Conservation (phyloP, 2,113 vertebrate genomes). For the Poeciliopsis retropinna region DNA sequence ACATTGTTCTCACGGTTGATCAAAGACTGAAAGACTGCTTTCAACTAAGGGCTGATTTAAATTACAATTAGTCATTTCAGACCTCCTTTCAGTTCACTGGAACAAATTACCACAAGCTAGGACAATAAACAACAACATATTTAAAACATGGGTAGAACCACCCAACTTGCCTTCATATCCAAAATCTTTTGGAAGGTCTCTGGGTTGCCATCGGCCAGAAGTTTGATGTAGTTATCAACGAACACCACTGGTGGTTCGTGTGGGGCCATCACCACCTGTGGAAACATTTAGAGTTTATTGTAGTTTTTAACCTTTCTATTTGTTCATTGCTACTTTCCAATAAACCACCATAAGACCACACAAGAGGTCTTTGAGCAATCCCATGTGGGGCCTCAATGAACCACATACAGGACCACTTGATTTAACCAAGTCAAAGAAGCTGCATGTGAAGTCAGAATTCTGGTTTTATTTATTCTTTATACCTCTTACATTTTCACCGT, state of each 20-base stretch:
- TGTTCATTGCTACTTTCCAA: slow-evolving; percentile 15
- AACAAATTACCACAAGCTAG: too few relatives aligned
- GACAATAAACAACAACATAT: background rate
- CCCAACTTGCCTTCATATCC: slow-evolving; percentile 92
- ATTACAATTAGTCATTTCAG: too few relatives aligned
- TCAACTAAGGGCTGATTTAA: too few relatives aligned
- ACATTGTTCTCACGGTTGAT: too few relatives aligned
- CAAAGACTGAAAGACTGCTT: too few relatives aligned
- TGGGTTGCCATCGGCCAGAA: slow-evolving; percentile 93
- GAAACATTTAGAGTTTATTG: slow-evolving; percentile 32
- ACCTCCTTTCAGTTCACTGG: too few relatives aligned
- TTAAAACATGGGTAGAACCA: background rate
- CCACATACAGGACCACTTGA: slow-evolving; percentile 38
- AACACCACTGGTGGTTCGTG: slow-evolving; percentile 93
- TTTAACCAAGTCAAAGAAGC: slow-evolving; percentile 39
- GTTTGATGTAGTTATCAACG: slow-evolving; percentile 99
- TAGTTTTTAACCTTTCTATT: slow-evolving; percentile 1
- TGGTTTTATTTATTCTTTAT: slow-evolving; percentile 59
- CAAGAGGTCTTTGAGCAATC: slow-evolving; percentile 63
- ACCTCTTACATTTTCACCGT: slow-evolving; percentile 16
- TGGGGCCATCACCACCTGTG: slow-evolving; percentile 97
- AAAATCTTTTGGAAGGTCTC: slow-evolving; percentile 99
- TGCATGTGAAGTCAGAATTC: slow-evolving; percentile 34
- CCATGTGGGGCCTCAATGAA: slow-evolving; percentile 60
- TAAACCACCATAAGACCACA: slow-evolving; percentile 44